Base-by-base conservation (phyloP, 2,888 invertebrate species). In the Antheraea yamamai region DNA sequence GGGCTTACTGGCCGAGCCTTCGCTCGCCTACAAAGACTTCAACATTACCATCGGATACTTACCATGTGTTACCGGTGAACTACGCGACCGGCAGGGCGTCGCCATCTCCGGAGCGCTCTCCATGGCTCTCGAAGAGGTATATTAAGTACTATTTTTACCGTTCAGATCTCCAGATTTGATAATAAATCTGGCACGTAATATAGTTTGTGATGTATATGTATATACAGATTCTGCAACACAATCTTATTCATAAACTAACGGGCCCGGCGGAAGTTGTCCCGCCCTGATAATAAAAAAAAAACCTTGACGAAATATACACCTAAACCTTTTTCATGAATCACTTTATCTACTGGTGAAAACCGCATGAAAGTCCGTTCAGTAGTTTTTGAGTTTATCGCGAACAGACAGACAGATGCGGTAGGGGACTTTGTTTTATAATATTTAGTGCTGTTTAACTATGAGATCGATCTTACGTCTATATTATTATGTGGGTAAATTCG, bases 71-170 rank as follows among this genome's bases (percentile, higher is more conserved):
- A 97, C 96, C 90, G 98, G 97, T 83, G 96, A 96, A 75, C 95
- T 96, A 81, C 96, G 96, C 85, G 97, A 97, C 88, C 96, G 97
- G 79, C 97, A 98, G 92, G 98, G 98, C 30, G 96, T 98, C 84
- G 96, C 97, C 80, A 97, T 98, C 85, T 98, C 98, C 74, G 99
- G 99, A 76, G 99, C 99, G 75, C 96, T 99, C 81, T 96, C 98
- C 72, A 96, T 97, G 96, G 99, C 99, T 74, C 96, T 99, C 76
- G 96, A 98, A 82, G 96, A 97, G 95, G 98, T 98, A 86, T 83
- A 81, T n/a, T 82, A 12, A 35, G 55, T 66, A 35, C 12, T 47
- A 47, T 47, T 47, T 47, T 12, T 47, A 47, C 2, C 47, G 47
- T 47, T 47, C 47, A 47, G 23, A 30, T 68, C 8, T 66, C 12